Percentiles rank a stretch among this genome's conserved stretches.
Conservation (phyloP, 1,140 invertebrate genomes). For the Oreohelix idahoensis region DNA sequence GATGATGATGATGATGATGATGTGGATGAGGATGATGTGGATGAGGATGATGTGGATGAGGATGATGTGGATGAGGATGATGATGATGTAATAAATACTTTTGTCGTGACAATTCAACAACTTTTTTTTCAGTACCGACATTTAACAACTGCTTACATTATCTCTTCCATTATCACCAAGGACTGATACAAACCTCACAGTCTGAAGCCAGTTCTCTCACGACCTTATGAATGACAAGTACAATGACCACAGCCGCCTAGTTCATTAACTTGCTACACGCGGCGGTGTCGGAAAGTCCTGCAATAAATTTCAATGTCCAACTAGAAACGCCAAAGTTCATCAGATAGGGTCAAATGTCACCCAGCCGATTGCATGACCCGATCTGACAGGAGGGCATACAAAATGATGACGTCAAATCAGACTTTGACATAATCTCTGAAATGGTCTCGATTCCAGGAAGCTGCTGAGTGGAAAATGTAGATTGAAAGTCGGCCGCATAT, state of each 20-base stretch:
- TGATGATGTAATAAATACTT: too few species aligned
- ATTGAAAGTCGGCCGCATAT: slow-evolving; percentile 4
- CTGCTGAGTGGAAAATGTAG: not conserved
- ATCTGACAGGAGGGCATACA: slow-evolving; percentile 29
- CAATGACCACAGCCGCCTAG: not conserved
- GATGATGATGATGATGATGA: too few species aligned
- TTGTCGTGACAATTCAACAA: too few species aligned
- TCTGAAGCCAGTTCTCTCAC: not conserved
- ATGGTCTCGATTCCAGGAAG: not conserved
- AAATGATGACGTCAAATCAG: slow-evolving; percentile 38
- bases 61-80: too few species aligned
- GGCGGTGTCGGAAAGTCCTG: not conserved
- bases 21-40: too few species aligned
- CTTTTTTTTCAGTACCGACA: too few species aligned
- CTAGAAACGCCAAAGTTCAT: not conserved
- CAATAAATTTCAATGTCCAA: not conserved
- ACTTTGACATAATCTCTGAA: slow-evolving; percentile 28
- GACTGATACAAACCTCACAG: too few species aligned
- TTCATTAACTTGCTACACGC: not conserved
- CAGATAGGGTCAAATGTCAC: slow-evolving; percentile 35
- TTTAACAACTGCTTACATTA: too few species aligned
- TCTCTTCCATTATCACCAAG: too few species aligned
- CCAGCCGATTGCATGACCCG: slow-evolving; percentile 26
- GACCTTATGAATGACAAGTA: not conserved
- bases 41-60: too few species aligned